Base-by-base conservation (phyloP, 2,888 invertebrate genomes). In the Neoitamus cyanurus region DNA sequence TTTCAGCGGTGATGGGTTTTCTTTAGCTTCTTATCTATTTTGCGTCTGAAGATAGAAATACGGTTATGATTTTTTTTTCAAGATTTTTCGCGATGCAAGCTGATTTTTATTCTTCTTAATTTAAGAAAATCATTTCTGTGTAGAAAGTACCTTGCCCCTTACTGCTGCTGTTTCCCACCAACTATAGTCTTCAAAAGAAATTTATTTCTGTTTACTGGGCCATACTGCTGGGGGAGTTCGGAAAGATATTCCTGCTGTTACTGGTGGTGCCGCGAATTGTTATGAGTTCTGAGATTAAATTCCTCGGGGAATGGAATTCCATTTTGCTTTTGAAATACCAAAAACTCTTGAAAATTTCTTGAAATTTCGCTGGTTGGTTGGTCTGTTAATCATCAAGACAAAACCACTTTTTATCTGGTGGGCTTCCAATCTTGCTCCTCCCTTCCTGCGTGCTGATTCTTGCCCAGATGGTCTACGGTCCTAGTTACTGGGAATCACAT, bases 231-330 rank as follows among this genome's bases (percentile, higher is more conserved):
- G 5, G 48, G 25, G 25, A 58, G 58, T 58, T 58, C 20, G 7
- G 25, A 42, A 58, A 58, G 25, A 58, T 58, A 25, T 25, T 58
- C 20, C 20, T 25, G 7, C 25, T 58, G 58, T 58, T 58, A 58
- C 58, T 58, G 58, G 9, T 20, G 58, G 6, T 20, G 58, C 25
- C 20, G 20, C 25, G 58, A 58, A 58, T 58, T 58, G 58, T 58
- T 58, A 58, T 58, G 58, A 58, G 58, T 58, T 58, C 25, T 58
- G 58, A 58, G 58, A 58, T 58, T 58, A 58, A 58, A 58, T 58
- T 58, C 58, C 58, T 58, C 9, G 9, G 58, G 25, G 58, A 58
- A 58, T 58, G 58, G 11, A 58, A 58, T 58, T 58, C 58, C 58
- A 58, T 58, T 58, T 58, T 58, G 20, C n/a, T 5, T 42, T 42